Base-by-base conservation (phyloP, 2,888 invertebrate species). In the Drosophila monieri region DNA sequence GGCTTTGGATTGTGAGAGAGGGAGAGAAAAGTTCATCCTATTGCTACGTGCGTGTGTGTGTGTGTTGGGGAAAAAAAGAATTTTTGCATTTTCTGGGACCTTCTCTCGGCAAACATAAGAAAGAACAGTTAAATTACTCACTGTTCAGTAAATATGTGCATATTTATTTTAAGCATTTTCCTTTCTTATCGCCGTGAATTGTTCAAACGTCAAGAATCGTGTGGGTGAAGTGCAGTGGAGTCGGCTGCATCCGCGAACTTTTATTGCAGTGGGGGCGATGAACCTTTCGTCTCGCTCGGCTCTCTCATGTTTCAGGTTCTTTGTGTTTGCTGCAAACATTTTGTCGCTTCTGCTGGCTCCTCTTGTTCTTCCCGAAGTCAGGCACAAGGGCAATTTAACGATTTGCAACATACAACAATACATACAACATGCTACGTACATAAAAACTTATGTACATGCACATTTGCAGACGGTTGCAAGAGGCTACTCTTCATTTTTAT, bases 201-300 rank as follows among this genome's bases (percentile, higher is more conserved):
- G 37, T 41, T 70, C 69, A 44, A 61, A 51, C 48, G 52, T 49
- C 8, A 18, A 54, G 27, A 9, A 14, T 14, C 32, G 32, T 48
- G 37, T 47, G 15, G 41, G 25, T 39, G 12, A 39, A 52, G 41
- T 55, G 67, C 66, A 55, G n/a, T 25, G 25, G 14, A 53, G 53
- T 32, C 41, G 15, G 23, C 14, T 12, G 57, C 37, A 54, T 30
- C 54, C 39, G 43, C 49, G 51, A 54, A 47, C 35, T 68, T 76
- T 43, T 15, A 48, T 47, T 35, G 51, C 30, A 39, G 49, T 58
- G 62, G 66, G 86, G 77, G 56, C 80, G 80, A 66, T 86, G 84
- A 85, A 85, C 80, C 70, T 55, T 30, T 51, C 18, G 57, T 6
- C 44, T 58, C 25, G 51, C 14, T 5, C 8, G 27, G 5, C 39